Percentiles rank a stretch among this genome's conserved stretches.
These are phyloP conservation scores for Pyrgilauda ruficollis DNA, from an alignment of 2,113 vertebrate genomes.

Conservation along the genomic window DNA sequence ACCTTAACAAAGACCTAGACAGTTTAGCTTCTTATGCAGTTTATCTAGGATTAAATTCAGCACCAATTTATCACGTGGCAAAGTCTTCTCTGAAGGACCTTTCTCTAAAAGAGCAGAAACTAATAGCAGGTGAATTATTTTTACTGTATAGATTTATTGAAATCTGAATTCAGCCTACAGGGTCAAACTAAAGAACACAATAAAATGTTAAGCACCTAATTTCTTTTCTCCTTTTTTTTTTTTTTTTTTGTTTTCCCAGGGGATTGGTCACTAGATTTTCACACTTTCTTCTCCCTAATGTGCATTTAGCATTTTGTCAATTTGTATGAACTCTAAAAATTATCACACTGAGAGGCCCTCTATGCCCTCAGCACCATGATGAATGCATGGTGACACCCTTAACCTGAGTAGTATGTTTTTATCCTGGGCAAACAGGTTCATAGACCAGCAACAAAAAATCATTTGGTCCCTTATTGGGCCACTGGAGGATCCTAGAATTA, in stretches of 20 bases:
- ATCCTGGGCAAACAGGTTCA: background rate
- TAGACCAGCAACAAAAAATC: background rate
- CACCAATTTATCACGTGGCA: background rate
- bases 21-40: background rate
- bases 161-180: background rate
- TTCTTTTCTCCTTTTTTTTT: background rate
- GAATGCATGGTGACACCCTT: background rate
- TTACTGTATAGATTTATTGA: background rate
- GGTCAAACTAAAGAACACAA: background rate
- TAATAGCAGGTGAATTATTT: background rate
- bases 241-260: background rate
- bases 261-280: background rate
- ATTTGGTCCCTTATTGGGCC: background rate
- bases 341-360: background rate
- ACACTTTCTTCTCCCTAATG: background rate
- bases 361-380: background rate
- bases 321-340: background rate
- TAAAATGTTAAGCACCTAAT: background rate
- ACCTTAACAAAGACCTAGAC: background rate
- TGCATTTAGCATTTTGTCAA: background rate
- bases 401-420: background rate
- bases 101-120: background rate
- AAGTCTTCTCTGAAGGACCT: background rate
- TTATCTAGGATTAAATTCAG: background rate
- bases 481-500: background rate